Evolutionary conservation across 2,113 vertebrate species (phyloP), one percentile per base, ranked within the genome.

Genomic region (Cyprinodon variegatus): DNA sequence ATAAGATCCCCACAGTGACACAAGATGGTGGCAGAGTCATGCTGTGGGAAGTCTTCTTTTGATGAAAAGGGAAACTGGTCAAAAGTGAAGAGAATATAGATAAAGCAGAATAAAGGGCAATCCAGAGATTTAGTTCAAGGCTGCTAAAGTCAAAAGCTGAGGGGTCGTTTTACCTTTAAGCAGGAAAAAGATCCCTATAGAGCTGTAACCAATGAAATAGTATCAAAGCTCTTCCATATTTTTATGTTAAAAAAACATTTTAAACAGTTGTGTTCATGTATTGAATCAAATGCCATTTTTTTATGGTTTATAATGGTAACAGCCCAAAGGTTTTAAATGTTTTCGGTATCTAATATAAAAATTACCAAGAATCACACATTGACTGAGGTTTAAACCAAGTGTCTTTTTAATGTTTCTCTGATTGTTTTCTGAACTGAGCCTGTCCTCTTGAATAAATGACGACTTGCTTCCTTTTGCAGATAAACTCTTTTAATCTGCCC

Each of bases 381-480:
- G 41, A 41, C 9, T 41, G 41, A 41, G 9, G 9, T 41, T 41
- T 41, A 41, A 53, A 53, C 6, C 14, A 17, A 50, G 13, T 57
- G 17, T 50, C 3, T n/a, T 41, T 50, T 61, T 8, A 62, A 62
- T 68, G 17, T 65, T 41, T 39, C 48, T 29, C 14, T 72, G 69
- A 79, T 62, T 48, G 15, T 74, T 78, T 62, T 71, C 69, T 11
- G 53, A 66, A 20, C 72, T 17, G 3, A 39, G 29, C 2, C 53
- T 57, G 17, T 72, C 22, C 41, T 13, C 48, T 45, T 37, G 43
- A 60, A 40, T 61, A 38, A 46, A 74, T 5, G 45, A 75, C 37
- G 68, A 79, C 81, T 65, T 13, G 50, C 59, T 77, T 79, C 57
- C 48, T 68, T 46, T 22, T 43, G 17, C 29, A 64, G 15, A 70